These are phyloP conservation scores for Artemia franciscana DNA, from an alignment of 1,140 invertebrate genomes.

Conservation along the genomic window DNA sequence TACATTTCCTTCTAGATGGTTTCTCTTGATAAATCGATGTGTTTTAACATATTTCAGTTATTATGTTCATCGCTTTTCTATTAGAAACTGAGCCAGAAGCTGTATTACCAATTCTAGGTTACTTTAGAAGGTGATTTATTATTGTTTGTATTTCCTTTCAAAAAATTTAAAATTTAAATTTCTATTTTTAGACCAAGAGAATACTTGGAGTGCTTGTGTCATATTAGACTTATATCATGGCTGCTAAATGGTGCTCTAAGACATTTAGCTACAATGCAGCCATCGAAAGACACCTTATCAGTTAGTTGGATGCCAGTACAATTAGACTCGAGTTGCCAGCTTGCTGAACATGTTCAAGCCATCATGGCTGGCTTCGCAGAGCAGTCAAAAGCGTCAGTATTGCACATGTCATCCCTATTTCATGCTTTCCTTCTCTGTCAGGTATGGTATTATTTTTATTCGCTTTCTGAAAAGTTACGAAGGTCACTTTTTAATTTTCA, in stretches of 20 bases:
- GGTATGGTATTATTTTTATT: too few species aligned
- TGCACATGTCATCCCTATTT: constrained; percentile 67
- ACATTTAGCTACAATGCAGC: constrained; percentile 41
- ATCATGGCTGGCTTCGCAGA: constrained; percentile 88
- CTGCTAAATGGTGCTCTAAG: constrained; percentile 76
- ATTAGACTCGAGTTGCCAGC: constrained; percentile 78
- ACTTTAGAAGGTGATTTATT: constrained; percentile 6
- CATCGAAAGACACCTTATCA: neutral
- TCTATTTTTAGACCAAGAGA: constrained; percentile 47
- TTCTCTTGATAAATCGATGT: too few species aligned
- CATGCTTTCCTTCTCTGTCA: constrained; percentile 41
- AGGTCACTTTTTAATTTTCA: too few species aligned
- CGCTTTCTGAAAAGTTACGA: too few species aligned
- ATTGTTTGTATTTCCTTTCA: neutral
- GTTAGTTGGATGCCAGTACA: constrained; percentile 62
- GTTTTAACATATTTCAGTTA: too few species aligned
- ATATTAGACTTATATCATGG: constrained; percentile 86
- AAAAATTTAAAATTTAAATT: constrained; percentile 1
- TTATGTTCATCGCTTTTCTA: too few species aligned
- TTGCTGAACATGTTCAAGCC: constrained; percentile 85
- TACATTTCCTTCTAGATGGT: too few species aligned
- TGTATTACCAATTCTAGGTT: too few species aligned
- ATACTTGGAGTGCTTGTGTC: constrained; percentile 81
- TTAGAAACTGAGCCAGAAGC: too few species aligned
- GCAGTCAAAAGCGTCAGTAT: constrained; percentile 63